These are phyloP conservation scores for Okamejei kenojei DNA, from an alignment of 2,797 vertebrate species.

Conservation along the genomic window DNA sequence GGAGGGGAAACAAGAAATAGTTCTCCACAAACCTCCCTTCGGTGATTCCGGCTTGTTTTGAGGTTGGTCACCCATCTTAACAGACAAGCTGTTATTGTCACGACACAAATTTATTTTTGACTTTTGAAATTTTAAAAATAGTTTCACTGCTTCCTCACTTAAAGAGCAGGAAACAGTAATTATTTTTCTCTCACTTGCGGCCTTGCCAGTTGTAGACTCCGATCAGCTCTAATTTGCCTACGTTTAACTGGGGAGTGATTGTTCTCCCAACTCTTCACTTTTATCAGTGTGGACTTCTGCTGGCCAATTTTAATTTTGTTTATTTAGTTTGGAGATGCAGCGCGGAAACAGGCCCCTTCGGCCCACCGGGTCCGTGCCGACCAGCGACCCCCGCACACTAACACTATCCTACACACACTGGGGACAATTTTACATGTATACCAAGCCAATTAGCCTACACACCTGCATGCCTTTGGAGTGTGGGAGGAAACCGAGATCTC, in stretches of 20 bases:
- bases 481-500: no score
- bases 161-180: slow-evolving; percentile 21
- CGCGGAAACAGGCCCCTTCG: no score
- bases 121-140: slow-evolving; percentile 12
- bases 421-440: no score
- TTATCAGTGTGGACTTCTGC: background rate
- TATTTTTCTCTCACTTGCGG: background rate
- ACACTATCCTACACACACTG: no score
- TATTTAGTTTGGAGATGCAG: no score
- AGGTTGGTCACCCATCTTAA: background rate
- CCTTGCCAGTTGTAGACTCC: background rate
- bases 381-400: no score
- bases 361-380: no score
- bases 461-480: no score
- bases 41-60: background rate
- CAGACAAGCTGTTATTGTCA: background rate
- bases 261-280: background rate
- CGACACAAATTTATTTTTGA: background rate
- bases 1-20: background rate
- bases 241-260: background rate
- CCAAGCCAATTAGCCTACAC: no score
- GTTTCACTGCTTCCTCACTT: slow-evolving; percentile 23
- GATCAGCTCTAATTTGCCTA: background rate
- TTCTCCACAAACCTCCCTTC: background rate
- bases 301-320: no score